Conservation (phyloP, 2,888 invertebrate genomes). For the Neoaliturus tenellus region DNA sequence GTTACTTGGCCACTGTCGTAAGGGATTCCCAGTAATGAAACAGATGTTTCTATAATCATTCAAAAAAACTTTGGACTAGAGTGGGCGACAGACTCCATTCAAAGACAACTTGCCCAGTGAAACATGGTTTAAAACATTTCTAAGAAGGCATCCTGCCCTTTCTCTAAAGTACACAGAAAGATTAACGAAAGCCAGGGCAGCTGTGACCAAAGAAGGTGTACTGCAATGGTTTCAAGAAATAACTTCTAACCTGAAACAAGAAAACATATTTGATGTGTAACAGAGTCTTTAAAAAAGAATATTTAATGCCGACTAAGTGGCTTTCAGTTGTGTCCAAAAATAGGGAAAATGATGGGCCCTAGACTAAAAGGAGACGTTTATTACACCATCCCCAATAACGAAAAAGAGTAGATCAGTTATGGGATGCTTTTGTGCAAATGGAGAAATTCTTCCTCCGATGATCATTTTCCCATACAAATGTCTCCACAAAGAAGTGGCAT, state of each 20-base stretch:
- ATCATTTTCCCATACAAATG: constrained; percentile 61
- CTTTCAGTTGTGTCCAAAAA: constrained; percentile 68
- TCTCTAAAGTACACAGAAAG: background rate
- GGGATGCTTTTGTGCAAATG: constrained; percentile 68
- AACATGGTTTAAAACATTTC: background rate
- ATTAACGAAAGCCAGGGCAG: constrained; percentile 9
- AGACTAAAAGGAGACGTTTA: constrained; percentile 67
- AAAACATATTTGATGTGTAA: background rate
- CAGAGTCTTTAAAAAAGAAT: background rate
- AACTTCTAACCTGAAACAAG: background rate
- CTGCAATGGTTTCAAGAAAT: background rate
- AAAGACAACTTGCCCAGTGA: background rate
- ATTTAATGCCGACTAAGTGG: constrained; percentile 68
- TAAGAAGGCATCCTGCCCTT: background rate
- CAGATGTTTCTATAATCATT: background rate
- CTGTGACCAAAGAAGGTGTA: constrained; percentile 56
- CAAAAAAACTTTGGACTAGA: background rate
- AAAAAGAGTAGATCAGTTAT: constrained; percentile 67
- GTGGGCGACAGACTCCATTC: background rate
- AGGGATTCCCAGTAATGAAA: constrained; percentile 10
- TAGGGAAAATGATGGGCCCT: constrained; percentile 57
- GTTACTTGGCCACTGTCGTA: background rate
- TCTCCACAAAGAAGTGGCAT: constrained; percentile 61
- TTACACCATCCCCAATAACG: constrained; percentile 67
- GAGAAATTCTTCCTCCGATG: constrained; percentile 65